A percentile compares a stretch with the other conserved stretches of the same genome.
Conservation (phyloP, 2,888 invertebrate genomes). For the Scaptomyza cyrtandrae region DNA sequence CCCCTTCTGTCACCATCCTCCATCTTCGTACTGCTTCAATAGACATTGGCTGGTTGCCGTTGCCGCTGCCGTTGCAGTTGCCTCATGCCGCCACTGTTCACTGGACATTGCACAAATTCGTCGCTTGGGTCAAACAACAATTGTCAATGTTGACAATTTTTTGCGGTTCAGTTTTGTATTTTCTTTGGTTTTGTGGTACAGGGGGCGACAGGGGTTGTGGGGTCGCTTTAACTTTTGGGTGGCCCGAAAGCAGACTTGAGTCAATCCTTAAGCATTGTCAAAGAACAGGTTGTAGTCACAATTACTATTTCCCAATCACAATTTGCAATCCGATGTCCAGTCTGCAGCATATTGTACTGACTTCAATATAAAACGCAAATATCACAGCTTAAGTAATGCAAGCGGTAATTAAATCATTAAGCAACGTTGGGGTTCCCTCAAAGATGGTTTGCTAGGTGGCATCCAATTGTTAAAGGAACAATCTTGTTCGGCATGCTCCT, state of each 20-base stretch:
- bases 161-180: slow-evolving; percentile 20
- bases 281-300: neutral
- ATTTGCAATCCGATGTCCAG: neutral
- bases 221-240: slow-evolving; percentile 28
- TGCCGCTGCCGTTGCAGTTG: slow-evolving; percentile 25
- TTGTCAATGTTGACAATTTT: slow-evolving; percentile 67
- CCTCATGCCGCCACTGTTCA: slow-evolving; percentile 65
- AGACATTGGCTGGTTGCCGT: slow-evolving; percentile 26
- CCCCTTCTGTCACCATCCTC: neutral
- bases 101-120: slow-evolving; percentile 71
- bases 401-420: no score
- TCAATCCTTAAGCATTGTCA: neutral
- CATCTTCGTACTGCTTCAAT: slow-evolving; percentile 35
- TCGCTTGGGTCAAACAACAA: slow-evolving; percentile 49
- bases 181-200: neutral
- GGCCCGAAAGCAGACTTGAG: slow-evolving; percentile 16
- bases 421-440: no score
- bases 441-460: no score
- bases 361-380: neutral
- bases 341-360: neutral
- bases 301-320: neutral
- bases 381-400: no score
- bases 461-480: no score
- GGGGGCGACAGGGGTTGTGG: neutral
- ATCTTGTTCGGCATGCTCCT: no score